phyloP scores from a whole-genome alignment of 2,888 invertebrate species.

The Zhengitettix transpicula region DNA sequence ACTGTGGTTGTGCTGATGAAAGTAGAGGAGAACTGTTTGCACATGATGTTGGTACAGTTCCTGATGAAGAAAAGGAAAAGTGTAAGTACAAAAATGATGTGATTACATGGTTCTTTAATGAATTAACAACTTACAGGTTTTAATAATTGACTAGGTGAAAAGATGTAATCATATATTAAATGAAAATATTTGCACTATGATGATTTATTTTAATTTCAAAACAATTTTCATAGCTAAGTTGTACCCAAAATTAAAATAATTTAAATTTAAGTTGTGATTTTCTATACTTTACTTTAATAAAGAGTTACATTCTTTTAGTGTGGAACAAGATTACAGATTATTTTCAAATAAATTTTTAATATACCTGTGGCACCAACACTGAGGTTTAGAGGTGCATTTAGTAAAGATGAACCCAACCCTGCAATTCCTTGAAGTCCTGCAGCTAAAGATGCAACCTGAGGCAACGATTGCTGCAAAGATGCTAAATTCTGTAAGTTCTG shows the following conservation, averaged over 20 bases:
- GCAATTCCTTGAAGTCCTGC: slow-evolving; percentile 44
- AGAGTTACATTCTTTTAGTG: neutral
- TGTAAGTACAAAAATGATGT: no score
- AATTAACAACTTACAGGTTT: no score
- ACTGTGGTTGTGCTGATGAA: slow-evolving; percentile 32
- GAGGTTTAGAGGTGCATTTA: slow-evolving; percentile 68
- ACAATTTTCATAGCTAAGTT: neutral
- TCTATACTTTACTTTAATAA: neutral
- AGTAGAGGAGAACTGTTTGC: slow-evolving; percentile 2
- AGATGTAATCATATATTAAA: neutral
- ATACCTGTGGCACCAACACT: slow-evolving; percentile 48
- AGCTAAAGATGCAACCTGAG: slow-evolving; percentile 37
- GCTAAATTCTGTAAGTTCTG: slow-evolving; percentile 69
- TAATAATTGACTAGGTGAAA: no score
- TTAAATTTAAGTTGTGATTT: neutral
- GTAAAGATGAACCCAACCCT: slow-evolving; percentile 38
- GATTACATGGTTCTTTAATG: no score
- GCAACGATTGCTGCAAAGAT: slow-evolving; percentile 49
- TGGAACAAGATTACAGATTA: neutral
- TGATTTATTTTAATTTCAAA: neutral
- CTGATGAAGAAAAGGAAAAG: neutral
- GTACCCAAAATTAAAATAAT: neutral
- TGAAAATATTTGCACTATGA: neutral
- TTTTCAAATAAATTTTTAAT: no score
- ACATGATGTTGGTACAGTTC: slow-evolving; percentile 8